These are phyloP conservation scores for Diadegma fenestrale DNA, from an alignment of 2,888 invertebrate genomes.

Conservation along the genomic window DNA sequence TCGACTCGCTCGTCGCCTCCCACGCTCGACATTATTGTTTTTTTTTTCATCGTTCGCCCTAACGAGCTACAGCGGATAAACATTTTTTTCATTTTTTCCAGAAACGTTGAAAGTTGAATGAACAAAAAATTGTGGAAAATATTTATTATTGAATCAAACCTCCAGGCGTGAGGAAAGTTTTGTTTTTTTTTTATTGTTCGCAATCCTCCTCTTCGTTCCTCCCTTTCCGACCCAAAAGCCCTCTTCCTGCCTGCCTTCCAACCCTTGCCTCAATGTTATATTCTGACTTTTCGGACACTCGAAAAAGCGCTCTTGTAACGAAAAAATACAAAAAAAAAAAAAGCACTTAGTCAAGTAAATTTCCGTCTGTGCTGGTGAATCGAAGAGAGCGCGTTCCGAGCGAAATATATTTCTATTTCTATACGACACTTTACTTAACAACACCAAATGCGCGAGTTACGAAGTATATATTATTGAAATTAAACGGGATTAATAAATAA, in stretches of 20 bases:
- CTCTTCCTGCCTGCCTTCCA: not conserved
- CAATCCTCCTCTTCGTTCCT: slow-evolving; percentile 22
- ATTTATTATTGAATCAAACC: not conserved
- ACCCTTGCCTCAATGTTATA: slow-evolving; percentile 9
- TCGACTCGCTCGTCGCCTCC: slow-evolving; percentile 41
- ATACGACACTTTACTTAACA: slow-evolving; percentile 70
- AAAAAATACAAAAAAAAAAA: not conserved
- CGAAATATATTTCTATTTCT: slow-evolving; percentile 69
- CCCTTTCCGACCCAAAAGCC: not conserved
- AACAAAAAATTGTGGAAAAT: not conserved
- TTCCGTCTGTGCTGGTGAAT: slow-evolving; percentile 49
- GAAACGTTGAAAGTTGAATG: not conserved
- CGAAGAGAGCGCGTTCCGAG: slow-evolving; percentile 64
- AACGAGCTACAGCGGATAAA: slow-evolving; percentile 41
- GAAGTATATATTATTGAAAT: slow-evolving; percentile 65
- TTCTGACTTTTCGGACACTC: slow-evolving; percentile 28
- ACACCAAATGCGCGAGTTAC: slow-evolving; percentile 69
- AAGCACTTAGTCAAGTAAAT: not conserved
- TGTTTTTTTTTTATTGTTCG: not conserved
- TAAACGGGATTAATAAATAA: slow-evolving; percentile 9
- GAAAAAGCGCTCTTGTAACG: slow-evolving; percentile 37
- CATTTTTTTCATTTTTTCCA: slow-evolving; percentile 17
- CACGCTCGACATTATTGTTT: slow-evolving; percentile 17
- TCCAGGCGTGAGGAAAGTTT: slow-evolving; percentile 20
- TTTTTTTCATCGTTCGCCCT: slow-evolving; percentile 3